These are phyloP conservation scores for Melanchra persicariae DNA, from an alignment of 2,888 invertebrate genomes.

Conservation along the genomic window DNA sequence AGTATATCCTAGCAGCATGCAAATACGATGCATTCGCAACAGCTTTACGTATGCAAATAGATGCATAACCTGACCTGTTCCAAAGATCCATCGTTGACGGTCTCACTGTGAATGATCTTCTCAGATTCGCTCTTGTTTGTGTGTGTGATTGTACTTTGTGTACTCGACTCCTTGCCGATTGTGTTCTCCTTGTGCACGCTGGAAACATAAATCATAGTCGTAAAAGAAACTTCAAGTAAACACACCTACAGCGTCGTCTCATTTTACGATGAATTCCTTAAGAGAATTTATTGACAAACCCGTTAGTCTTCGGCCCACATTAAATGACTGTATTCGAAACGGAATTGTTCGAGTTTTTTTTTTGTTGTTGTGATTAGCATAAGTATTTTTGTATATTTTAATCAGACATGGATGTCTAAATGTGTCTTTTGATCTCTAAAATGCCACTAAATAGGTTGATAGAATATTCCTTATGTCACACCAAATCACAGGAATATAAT, in stretches of 20 bases:
- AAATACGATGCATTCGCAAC: conserved; percentile 20
- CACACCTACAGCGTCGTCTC: conserved; percentile 9
- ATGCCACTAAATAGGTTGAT: not conserved
- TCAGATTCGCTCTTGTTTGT: conserved; percentile 85
- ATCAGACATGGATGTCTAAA: not conserved
- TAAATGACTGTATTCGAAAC: conserved; percentile 39
- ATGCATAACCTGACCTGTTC: conserved; percentile 78
- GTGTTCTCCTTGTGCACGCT: conserved; percentile 87
- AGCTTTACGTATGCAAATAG: conserved; percentile 26
- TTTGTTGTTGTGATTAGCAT: conserved; percentile 29
- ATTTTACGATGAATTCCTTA: conserved; percentile 52
- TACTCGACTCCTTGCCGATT: conserved; percentile 82
- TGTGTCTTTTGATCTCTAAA: not conserved
- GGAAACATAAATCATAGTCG: conserved; percentile 67
- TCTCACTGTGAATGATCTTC: conserved; percentile 82
- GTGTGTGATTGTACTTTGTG: conserved; percentile 84
- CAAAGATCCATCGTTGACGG: conserved; percentile 76
- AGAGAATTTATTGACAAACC: conserved; percentile 36
- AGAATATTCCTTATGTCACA: not conserved
- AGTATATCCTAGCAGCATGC: conserved; percentile 15
- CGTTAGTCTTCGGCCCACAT: conserved; percentile 45
- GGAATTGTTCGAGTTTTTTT: conserved; percentile 22
- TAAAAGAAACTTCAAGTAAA: conserved; percentile 38
- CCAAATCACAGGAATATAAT: not conserved
- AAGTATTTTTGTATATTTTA: conserved; percentile 7